Evolutionary conservation across 2,797 vertebrate species (phyloP).

Genomic region (Neosilurus hyrtlii): DNA sequence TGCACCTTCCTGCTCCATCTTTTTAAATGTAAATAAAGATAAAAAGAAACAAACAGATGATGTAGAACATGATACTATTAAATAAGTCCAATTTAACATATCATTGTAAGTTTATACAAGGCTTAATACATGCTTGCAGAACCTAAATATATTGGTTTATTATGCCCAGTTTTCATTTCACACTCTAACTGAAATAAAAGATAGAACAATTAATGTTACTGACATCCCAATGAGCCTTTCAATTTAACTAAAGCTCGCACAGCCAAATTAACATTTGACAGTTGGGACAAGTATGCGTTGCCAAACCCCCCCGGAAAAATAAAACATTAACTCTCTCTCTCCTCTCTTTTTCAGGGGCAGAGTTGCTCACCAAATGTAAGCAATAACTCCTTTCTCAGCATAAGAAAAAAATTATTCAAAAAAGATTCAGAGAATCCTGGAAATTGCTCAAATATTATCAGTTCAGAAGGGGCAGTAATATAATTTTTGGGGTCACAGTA

Average conservation of each 20-base stretch:
- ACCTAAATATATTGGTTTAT: not conserved
- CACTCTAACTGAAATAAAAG: not conserved
- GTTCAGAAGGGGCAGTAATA: slow-evolving; percentile 17
- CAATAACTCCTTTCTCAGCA: slow-evolving; percentile 37
- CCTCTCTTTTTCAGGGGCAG: not conserved
- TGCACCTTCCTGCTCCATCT: not conserved
- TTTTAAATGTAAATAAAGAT: slow-evolving; percentile 1
- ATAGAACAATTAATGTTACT: not conserved
- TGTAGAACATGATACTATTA: not conserved
- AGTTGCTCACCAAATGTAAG: not conserved
- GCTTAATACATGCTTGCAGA: not conserved
- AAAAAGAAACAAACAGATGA: not conserved
- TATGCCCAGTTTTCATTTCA: not conserved
- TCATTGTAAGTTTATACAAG: not conserved
- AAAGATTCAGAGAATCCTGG: slow-evolving; percentile 2
- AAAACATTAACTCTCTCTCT: slow-evolving; percentile 1
- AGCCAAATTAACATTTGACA: not conserved
- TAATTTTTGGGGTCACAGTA: slow-evolving; percentile 20
- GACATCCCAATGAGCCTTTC: not conserved
- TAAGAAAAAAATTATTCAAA: slow-evolving; percentile 15
- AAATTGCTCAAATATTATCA: slow-evolving; percentile 32
- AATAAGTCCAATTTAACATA: not conserved
- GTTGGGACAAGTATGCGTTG: not conserved
- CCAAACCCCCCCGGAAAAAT: no score
- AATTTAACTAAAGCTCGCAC: not conserved